phyloP scores from a whole-genome alignment of 2,888 invertebrate species.

The Trichacis sp. region DNA sequence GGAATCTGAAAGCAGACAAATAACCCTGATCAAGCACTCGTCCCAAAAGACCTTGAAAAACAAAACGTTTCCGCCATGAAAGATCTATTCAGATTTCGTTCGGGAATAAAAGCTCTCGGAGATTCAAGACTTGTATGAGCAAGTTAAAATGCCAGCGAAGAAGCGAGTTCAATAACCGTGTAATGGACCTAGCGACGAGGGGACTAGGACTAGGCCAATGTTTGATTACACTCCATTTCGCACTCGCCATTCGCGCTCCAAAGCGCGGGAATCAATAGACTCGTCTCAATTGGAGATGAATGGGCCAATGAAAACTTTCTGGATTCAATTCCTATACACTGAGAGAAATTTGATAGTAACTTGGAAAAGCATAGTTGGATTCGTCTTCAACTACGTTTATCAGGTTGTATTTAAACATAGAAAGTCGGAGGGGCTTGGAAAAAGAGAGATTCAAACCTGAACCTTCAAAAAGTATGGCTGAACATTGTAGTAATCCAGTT shows the following conservation, averaged over 20 bases:
- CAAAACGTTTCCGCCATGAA: too few relatives aligned
- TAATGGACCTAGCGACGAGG: slow-evolving; percentile 45
- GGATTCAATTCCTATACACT: too few relatives aligned
- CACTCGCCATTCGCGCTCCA: slow-evolving; percentile 15
- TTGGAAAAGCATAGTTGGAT: too few relatives aligned
- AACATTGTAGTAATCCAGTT: too few relatives aligned
- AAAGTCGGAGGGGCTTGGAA: too few relatives aligned
- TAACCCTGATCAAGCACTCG: neutral
- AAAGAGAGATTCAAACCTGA: too few relatives aligned
- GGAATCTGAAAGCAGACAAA: neutral
- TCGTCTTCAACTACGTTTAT: too few relatives aligned
- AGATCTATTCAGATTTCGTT: too few relatives aligned
- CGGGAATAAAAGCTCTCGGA: neutral
- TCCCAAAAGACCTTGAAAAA: too few relatives aligned
- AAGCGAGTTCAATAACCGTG: slow-evolving; percentile 57
- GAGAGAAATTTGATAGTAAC: too few relatives aligned
- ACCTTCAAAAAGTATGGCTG: too few relatives aligned
- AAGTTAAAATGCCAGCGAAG: slow-evolving; percentile 37
- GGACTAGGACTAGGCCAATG: slow-evolving; percentile 49
- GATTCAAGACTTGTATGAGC: slow-evolving; percentile 1
- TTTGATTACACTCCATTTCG: slow-evolving; percentile 20
- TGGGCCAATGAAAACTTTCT: neutral
- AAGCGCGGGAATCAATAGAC: neutral
- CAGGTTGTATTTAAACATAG: too few relatives aligned
- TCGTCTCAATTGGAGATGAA: neutral